These are phyloP conservation scores for Hapalemur alaotrensis DNA, from an alignment of 2,797 vertebrate species.

Conservation along the genomic window DNA sequence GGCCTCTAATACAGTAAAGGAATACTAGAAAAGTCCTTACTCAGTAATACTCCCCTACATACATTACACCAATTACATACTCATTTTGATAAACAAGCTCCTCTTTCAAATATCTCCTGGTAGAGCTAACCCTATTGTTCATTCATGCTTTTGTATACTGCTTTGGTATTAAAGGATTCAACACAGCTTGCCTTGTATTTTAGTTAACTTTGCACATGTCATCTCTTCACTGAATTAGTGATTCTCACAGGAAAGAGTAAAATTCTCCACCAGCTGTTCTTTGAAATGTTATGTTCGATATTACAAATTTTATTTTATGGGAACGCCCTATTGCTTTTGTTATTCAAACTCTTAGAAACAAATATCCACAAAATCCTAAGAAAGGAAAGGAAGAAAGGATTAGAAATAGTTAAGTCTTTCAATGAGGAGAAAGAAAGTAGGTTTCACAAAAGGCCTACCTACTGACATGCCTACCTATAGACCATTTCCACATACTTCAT, in stretches of 20 bases:
- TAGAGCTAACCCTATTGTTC: constrained; percentile 31
- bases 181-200: background rate
- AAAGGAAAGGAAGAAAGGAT: background rate
- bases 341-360: constrained; percentile 8
- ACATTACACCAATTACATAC: background rate
- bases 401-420: background rate
- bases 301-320: background rate
- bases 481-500: background rate
- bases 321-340: background rate
- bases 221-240: background rate
- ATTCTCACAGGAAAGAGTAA: constrained; percentile 51
- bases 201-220: background rate
- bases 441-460: constrained; percentile 9
- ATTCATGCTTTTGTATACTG: background rate
- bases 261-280: background rate
- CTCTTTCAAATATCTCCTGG: constrained; percentile 42
- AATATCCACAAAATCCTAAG: background rate
- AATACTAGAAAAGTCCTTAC: background rate
- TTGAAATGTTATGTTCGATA: background rate
- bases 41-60: background rate
- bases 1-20: background rate
- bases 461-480: background rate
- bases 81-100: constrained; percentile 34
- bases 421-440: background rate
- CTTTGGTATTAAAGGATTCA: background rate